Evolutionary conservation across 2,797 vertebrate genomes (phyloP).

Genomic region (Urosaurus nigricauda): DNA sequence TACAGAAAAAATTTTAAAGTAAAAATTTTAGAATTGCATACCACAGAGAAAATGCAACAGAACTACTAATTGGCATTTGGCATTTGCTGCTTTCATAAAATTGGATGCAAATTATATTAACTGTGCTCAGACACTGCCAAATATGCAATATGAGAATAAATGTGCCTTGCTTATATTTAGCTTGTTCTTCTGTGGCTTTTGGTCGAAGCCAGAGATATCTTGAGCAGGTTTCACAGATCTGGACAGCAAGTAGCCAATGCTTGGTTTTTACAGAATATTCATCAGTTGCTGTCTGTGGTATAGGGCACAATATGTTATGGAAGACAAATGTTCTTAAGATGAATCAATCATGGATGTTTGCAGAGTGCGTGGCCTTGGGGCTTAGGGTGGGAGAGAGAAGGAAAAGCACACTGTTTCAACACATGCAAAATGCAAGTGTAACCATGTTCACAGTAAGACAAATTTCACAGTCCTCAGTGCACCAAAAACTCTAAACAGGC

Average conservation of each 20-base stretch:
- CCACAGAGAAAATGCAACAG: not conserved
- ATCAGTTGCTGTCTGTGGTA: not conserved
- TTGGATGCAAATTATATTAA: constrained; percentile 25
- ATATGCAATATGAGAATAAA: constrained; percentile 7
- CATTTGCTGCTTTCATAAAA: constrained; percentile 19
- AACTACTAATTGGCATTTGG: constrained; percentile 11
- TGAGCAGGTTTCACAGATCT: not conserved
- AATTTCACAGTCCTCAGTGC: no score
- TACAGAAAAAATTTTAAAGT: not conserved
- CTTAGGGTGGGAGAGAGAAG: not conserved
- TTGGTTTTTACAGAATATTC: not conserved
- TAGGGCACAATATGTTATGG: not conserved
- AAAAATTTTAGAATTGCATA: constrained; percentile 26
- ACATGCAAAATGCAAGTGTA: not conserved
- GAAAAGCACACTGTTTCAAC: not conserved
- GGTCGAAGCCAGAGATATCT: not conserved
- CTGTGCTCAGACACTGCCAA: not conserved
- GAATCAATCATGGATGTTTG: not conserved
- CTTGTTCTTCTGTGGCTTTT: not conserved
- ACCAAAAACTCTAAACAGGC: no score
- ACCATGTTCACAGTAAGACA: no score
- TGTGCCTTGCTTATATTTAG: constrained; percentile 6
- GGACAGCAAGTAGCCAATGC: not conserved
- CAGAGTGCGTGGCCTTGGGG: not conserved
- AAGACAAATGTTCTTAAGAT: not conserved